These are phyloP conservation scores for Protobothrops flavoviridis DNA, from an alignment of 2,113 vertebrate species.

Conservation along the genomic window DNA sequence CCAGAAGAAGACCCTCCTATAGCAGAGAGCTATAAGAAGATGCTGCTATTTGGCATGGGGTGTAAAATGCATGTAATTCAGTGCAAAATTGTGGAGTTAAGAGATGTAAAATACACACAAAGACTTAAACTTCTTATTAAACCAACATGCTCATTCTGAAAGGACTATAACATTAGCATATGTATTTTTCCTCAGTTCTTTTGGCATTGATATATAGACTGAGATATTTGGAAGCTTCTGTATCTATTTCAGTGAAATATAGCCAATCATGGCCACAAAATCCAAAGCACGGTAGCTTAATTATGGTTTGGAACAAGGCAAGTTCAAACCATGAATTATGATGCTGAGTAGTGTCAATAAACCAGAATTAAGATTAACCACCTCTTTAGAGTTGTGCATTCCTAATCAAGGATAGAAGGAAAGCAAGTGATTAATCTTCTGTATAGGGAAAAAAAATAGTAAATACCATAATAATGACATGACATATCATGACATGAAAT, in stretches of 20 bases:
- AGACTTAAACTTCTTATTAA: no score
- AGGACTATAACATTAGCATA: neutral
- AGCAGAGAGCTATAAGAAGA: neutral
- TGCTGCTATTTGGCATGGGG: neutral
- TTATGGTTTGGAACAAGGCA: neutral
- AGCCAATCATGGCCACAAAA: neutral
- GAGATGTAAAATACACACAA: no score
- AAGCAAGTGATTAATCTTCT: neutral
- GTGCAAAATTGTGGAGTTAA: no score
- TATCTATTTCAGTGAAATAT: neutral
- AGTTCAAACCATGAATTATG: neutral
- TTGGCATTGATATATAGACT: neutral
- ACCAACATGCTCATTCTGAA: neutral
- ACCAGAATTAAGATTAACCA: neutral
- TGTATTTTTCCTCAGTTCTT: neutral
- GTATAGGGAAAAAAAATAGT: neutral
- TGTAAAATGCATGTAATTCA: neutral
- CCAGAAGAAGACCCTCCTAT: neutral
- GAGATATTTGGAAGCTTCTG: neutral
- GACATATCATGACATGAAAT: neutral
- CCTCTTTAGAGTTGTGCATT: neutral
- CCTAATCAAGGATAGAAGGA: neutral
- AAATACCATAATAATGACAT: neutral
- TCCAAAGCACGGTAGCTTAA: neutral
- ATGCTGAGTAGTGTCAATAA: neutral